Base-by-base conservation (phyloP, 1,140 invertebrate species). In the Magallana gigas region DNA sequence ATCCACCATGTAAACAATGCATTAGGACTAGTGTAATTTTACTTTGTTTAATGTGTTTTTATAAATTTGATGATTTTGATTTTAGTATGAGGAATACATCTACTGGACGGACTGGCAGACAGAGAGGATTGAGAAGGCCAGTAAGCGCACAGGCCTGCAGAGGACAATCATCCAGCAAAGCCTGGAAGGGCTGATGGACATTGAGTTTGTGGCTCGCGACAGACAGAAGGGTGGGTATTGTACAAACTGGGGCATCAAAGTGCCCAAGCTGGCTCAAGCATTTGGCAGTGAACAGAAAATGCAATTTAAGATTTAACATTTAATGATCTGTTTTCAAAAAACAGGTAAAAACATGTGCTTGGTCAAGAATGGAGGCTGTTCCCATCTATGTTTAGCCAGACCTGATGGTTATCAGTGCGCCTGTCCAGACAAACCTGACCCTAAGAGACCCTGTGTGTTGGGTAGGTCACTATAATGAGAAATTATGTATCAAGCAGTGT, bases 21-120 rank as follows among this genome's bases (percentile, higher is more conserved):
- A 23, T 23, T 23, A 23, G 23, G 23, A 23, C 23, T 23, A 23
- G 23, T 23, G 23, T 23, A 23, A 23, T 23, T 23, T 23, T 23
- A 23, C 23, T 23, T 23, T 23, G 23, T 23, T 23, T 23, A 23
- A 23, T 23, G 23, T 23, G 23, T 23, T 23, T 23, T 23, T 23
- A 64, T 14, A 4, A 64, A 18, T 18, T 64, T 16, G 14, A 14
- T 64, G 62, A 5, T 48, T 64, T 57, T 82, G 7, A 36, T 91
- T 87, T 85, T 88, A 94, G 93, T 93, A 92, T 92, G 96, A 97
- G 29, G 96, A 98, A 91, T 98, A 98, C 93, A 99, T 99, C 85
- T 99, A 99, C 94, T 99, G 99, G 98, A 99, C 98, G 0, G 99
- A 99, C 95, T 96, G 99, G 71, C 98, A 99, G 87, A 91, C 91